Evolutionary conservation across 2,113 vertebrate species (phyloP).

Genomic region (Peromyscus maniculatus): DNA sequence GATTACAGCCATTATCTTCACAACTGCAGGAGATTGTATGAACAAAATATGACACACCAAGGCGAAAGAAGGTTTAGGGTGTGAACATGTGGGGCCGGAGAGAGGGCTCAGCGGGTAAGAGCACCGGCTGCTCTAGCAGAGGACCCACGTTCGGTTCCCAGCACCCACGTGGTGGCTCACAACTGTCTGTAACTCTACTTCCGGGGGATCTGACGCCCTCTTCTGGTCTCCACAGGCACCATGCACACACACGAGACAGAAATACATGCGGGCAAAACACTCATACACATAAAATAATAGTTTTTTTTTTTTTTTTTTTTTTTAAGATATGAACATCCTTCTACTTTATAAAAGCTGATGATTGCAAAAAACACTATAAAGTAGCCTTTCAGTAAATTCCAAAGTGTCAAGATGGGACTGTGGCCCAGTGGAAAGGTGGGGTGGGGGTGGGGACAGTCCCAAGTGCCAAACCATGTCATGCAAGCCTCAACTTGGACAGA

Average conservation of each 20-base stretch:
- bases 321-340: not conserved
- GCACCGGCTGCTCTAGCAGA: not conserved
- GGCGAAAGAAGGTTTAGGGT: not conserved
- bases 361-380: not conserved
- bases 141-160: too few relatives aligned
- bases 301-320: not conserved
- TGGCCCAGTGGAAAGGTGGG: not conserved
- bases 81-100: not conserved
- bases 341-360: not conserved
- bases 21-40: conserved; percentile 88
- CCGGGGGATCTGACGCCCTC: not conserved
- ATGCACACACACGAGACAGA: not conserved
- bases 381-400: not conserved
- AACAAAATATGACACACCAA: not conserved
- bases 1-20: conserved; percentile 87
- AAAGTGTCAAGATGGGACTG: not conserved
- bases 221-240: not conserved
- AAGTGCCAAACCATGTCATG: not conserved
- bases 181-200: not conserved
- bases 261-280: not conserved
- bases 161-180: not conserved
- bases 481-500: not conserved
- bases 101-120: not conserved
- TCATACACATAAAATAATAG: not conserved
- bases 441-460: not conserved